Percentiles rank a stretch among this genome's conserved stretches.
Conservation (phyloP, 2,797 vertebrate genomes). For the Liparis tanakae region DNA sequence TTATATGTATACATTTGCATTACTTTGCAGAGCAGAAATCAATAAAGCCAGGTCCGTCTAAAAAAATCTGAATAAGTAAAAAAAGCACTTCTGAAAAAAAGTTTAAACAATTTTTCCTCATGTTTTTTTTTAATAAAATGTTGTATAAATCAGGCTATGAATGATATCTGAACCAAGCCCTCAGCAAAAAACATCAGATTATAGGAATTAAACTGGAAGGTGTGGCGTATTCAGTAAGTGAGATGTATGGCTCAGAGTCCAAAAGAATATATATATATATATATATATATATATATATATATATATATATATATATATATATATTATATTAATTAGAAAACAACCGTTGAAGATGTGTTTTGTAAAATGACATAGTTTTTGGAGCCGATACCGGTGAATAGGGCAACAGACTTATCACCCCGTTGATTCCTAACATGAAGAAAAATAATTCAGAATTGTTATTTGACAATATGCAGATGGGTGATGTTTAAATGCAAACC, state of each 20-base stretch:
- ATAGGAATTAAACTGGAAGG: not conserved
- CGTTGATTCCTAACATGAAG: not conserved
- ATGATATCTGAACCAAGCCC: not conserved
- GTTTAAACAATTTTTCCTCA: no score
- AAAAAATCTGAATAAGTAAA: not conserved
- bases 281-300: no score
- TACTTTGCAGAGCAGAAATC: not conserved
- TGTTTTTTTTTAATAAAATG: not conserved
- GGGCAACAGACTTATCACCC: not conserved
- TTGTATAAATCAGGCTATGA: not conserved
- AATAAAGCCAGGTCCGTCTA: not conserved
- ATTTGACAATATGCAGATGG: no score
- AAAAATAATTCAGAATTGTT: not conserved
- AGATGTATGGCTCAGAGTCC: not conserved
- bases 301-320: no score
- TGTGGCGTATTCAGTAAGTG: not conserved
- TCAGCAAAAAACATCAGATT: not conserved
- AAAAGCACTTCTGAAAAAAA: not conserved
- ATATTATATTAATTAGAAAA: not conserved
- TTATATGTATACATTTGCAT: not conserved
- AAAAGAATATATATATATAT: not conserved
- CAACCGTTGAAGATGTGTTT: not conserved
- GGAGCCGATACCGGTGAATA: not conserved
- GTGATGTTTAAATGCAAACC: no score
- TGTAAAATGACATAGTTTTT: not conserved